Percentiles rank a stretch among this genome's conserved stretches.
Evolutionary conservation across 2,888 invertebrate genomes (phyloP).

Genomic region (Willowsia nigromaculata): DNA sequence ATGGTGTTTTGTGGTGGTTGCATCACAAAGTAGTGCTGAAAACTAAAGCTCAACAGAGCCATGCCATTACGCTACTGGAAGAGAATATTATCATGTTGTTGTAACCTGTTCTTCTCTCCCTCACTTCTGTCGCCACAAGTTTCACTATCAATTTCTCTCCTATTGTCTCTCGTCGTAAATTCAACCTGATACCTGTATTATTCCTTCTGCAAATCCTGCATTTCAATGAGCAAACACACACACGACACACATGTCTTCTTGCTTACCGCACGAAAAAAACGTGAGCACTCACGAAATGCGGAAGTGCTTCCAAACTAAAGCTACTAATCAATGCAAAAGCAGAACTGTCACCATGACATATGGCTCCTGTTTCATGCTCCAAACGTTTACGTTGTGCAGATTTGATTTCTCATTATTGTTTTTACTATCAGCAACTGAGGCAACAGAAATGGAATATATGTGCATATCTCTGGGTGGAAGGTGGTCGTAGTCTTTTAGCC

Average conservation of each 20-base stretch:
- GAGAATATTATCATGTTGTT: not conserved
- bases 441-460: not conserved
- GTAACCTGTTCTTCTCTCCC: not conserved
- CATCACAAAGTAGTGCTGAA: not conserved
- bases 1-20: constrained; percentile 36
- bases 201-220: not conserved
- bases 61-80: not conserved
- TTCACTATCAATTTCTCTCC: constrained; percentile 27
- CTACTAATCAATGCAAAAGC: not conserved
- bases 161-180: constrained; percentile 33
- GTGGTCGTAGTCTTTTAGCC: not conserved
- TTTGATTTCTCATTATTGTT: not conserved
- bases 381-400: not conserved
- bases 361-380: not conserved
- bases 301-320: not conserved
- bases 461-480: not conserved
- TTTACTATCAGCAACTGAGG: not conserved
- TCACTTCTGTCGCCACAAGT: not conserved
- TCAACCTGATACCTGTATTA: constrained; percentile 32
- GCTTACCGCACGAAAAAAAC: not conserved
- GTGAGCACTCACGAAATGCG: not conserved
- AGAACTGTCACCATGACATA: not conserved
- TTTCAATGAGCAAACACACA: not conserved
- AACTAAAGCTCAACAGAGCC: not conserved
- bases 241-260: not conserved